Conservation (phyloP, 2,113 vertebrate species). For the Vireo altiloquus region DNA sequence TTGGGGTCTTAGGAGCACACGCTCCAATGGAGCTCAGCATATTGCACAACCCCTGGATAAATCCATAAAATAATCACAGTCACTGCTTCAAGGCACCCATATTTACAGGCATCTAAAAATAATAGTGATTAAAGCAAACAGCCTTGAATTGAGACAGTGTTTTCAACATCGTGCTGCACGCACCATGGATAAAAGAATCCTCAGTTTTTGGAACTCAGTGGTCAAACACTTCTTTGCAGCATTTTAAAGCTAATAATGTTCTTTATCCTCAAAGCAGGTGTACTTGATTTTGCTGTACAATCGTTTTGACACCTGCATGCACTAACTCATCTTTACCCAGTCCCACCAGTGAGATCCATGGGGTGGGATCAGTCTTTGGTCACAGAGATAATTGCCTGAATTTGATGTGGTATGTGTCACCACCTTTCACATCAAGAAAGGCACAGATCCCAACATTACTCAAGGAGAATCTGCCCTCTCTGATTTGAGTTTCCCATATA, state of each 20-base stretch:
- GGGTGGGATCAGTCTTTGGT: not conserved
- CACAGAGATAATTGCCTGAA: not conserved
- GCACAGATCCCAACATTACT: not conserved
- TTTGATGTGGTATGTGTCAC: not conserved
- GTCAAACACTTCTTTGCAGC: not conserved
- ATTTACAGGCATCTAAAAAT: not conserved
- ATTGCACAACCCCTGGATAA: not conserved
- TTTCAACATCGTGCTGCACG: not conserved
- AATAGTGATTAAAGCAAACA: not conserved
- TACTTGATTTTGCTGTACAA: not conserved
- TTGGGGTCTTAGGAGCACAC: not conserved
- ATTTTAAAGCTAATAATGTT: not conserved
- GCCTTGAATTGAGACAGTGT: not conserved
- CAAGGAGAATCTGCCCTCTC: not conserved
- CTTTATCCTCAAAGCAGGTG: not conserved
- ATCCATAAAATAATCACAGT: not conserved
- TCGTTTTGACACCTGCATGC: not conserved
- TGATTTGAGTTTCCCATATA: not conserved
- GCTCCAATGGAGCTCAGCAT: fast-evolving
- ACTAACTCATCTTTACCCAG: not conserved
- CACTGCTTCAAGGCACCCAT: not conserved
- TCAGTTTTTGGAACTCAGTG: not conserved
- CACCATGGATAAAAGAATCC: not conserved
- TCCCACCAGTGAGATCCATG: not conserved
- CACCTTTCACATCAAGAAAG: not conserved